Conservation (phyloP, 2,113 vertebrate species). For the Hoplias malabaricus region DNA sequence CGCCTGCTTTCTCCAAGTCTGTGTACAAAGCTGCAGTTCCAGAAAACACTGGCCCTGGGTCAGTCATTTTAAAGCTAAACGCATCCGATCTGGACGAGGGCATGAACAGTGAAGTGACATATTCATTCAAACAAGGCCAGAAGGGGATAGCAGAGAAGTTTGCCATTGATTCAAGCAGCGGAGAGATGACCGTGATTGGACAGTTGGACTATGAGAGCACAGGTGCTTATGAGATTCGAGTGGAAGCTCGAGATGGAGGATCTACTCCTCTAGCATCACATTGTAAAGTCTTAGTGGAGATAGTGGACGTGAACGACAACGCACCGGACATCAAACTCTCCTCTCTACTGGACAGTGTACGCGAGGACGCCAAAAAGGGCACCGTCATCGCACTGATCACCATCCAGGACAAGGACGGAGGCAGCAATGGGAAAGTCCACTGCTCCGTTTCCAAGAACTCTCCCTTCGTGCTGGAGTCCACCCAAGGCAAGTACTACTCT, state of each 20-base stretch:
- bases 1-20: slow-evolving; percentile 55
- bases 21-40: slow-evolving; percentile 56
- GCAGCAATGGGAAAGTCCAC: slow-evolving; percentile 47
- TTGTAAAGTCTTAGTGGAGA: slow-evolving; percentile 42
- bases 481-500: slow-evolving; percentile 47
- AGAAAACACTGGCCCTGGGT: slow-evolving; percentile 55
- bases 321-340: slow-evolving; percentile 47
- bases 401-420: slow-evolving; percentile 47
- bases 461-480: slow-evolving; percentile 34
- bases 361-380: slow-evolving; percentile 42
- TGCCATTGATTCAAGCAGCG: slow-evolving; percentile 30
- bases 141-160: slow-evolving; percentile 30
- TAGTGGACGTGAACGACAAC: slow-evolving; percentile 47
- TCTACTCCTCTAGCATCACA: slow-evolving; percentile 31
- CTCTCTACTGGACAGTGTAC: slow-evolving; percentile 37
- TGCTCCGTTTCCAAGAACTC: slow-evolving; percentile 25
- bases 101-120: slow-evolving; percentile 48
- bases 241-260: slow-evolving; percentile 42
- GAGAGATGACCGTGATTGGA: slow-evolving; percentile 31
- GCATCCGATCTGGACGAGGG: slow-evolving; percentile 67
- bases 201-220: slow-evolving; percentile 45
- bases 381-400: slow-evolving; percentile 47
- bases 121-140: slow-evolving; percentile 37
- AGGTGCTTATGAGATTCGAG: slow-evolving; percentile 40
- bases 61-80: slow-evolving; percentile 52